Percentiles rank a stretch among this genome's conserved stretches.
phyloP scores from a whole-genome alignment of 2,113 vertebrate species.

The Fulmarus glacialis region DNA sequence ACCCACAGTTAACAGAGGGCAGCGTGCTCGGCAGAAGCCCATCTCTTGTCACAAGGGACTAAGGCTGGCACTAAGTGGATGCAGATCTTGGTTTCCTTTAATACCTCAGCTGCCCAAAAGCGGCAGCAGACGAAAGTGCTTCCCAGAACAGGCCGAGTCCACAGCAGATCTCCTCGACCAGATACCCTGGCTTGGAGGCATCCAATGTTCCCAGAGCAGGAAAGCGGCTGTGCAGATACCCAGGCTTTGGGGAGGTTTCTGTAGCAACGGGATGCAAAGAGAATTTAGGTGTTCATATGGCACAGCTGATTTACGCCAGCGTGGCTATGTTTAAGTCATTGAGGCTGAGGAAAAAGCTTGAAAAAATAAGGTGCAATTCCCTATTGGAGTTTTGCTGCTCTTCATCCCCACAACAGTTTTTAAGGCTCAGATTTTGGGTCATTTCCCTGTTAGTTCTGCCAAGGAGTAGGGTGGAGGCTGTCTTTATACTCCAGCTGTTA shows the following conservation, averaged over 20 bases:
- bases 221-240: background rate
- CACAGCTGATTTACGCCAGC: background rate
- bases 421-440: background rate
- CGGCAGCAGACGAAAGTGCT: background rate
- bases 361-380: background rate
- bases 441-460: background rate
- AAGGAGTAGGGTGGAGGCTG: background rate
- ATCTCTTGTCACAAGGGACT: background rate
- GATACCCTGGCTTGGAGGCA: background rate
- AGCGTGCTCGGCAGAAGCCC: rapidly evolving
- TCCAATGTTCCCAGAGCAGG: background rate
- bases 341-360: background rate
- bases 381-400: background rate
- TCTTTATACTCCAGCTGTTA: background rate
- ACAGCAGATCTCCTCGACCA: background rate
- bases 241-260: background rate
- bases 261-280: background rate
- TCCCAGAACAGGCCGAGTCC: background rate
- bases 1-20: background rate
- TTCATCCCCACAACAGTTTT: background rate
- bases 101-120: background rate
- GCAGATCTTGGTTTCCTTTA: background rate
- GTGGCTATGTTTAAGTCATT: background rate
- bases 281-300: background rate
- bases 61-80: background rate